These are phyloP conservation scores for Phoenoteleia sp. DNA, from an alignment of 2,888 invertebrate genomes.

Conservation along the genomic window DNA sequence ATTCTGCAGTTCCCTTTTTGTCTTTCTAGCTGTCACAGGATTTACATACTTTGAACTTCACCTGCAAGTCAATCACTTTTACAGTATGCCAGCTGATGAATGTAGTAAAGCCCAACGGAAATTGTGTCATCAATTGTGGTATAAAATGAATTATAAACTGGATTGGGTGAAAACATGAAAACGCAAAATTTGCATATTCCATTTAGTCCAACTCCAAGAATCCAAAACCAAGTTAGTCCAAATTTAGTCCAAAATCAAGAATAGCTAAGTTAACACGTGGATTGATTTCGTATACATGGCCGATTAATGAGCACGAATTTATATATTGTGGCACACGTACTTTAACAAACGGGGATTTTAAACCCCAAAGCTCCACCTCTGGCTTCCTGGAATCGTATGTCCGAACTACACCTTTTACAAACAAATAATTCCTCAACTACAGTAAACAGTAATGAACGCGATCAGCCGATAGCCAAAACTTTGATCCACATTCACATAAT, in stretches of 20 bases:
- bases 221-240: too few species aligned
- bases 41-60: conserved; percentile 38
- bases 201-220: conserved; percentile 67
- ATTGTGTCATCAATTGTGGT: conserved; percentile 20
- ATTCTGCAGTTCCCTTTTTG: conserved; percentile 26
- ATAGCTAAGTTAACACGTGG: conserved; percentile 68
- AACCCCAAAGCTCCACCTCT: conserved; percentile 72
- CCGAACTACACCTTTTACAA: conserved; percentile 72
- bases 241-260: too few species aligned
- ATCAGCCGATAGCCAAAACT: conserved; percentile 67
- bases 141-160: conserved; percentile 64
- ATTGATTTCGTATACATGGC: conserved; percentile 72
- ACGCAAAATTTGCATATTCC: conserved; percentile 69
- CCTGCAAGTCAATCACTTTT: conserved; percentile 51
- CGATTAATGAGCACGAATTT: conserved; percentile 32
- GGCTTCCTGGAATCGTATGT: conserved; percentile 71
- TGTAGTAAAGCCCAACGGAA: conserved; percentile 10
- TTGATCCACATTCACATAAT: conserved; percentile 66
- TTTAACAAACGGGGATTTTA: conserved; percentile 69
- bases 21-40: conserved; percentile 54
- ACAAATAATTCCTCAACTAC: conserved; percentile 69
- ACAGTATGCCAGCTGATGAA: conserved; percentile 55
- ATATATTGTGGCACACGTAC: conserved; percentile 52
- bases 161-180: conserved; percentile 69
- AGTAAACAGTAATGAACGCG: conserved; percentile 69